phyloP scores from a whole-genome alignment of 2,113 vertebrate species.

The Mormoops blainvillei region DNA sequence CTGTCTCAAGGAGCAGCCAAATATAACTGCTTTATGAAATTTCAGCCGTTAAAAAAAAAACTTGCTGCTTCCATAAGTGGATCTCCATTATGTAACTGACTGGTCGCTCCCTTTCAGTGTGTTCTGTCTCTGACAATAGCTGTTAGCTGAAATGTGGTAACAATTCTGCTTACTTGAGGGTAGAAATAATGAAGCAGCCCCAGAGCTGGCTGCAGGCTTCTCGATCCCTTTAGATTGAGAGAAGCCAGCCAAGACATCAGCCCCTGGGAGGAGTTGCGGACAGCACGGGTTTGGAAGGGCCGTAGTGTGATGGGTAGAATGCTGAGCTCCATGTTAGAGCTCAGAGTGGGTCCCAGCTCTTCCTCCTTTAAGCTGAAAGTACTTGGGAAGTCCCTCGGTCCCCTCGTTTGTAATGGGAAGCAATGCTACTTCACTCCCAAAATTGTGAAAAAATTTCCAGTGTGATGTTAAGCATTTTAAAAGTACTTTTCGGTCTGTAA shows the following conservation, averaged over 20 bases:
- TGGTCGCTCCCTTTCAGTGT: neutral
- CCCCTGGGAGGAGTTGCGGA: neutral
- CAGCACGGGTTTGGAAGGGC: neutral
- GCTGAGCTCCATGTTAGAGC: neutral
- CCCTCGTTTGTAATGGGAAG: neutral
- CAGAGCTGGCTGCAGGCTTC: neutral
- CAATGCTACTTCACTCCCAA: neutral
- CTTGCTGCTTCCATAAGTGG: neutral
- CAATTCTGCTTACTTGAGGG: neutral
- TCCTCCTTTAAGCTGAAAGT: neutral
- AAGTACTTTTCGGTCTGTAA: neutral
- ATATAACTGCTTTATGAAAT: neutral
- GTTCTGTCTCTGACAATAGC: neutral
- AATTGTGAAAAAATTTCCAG: neutral
- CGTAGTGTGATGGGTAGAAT: rapidly evolving
- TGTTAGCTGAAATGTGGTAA: neutral
- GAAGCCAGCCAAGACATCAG: neutral
- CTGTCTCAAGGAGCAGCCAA: neutral
- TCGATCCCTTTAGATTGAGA: neutral
- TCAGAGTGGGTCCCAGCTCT: neutral
- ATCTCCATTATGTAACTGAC: slow-evolving; percentile 23
- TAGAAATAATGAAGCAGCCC: neutral
- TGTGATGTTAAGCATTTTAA: neutral
- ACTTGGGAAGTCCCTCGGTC: neutral
- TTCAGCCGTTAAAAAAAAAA: neutral